Conservation (phyloP, 2,797 vertebrate genomes). For the Sternotherus odoratus region DNA sequence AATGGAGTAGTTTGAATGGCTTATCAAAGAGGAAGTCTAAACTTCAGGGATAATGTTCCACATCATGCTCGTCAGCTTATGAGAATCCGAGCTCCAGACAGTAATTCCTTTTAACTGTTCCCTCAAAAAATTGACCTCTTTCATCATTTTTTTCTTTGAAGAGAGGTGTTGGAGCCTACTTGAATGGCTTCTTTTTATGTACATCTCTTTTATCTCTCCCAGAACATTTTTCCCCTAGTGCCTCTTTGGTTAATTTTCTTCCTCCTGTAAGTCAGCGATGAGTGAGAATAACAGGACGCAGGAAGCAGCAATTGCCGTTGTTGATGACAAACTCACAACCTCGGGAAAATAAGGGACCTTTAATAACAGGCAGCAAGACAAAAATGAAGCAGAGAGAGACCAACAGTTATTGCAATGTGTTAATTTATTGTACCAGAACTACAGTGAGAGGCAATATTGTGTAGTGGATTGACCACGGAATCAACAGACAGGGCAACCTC, state of each 20-base stretch:
- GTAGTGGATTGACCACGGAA: background rate
- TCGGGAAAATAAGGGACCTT: background rate
- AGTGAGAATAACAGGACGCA: slow-evolving; percentile 42
- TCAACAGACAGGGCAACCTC: background rate
- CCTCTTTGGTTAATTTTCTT: slow-evolving; percentile 20
- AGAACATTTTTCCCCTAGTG: background rate
- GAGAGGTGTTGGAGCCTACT: slow-evolving; percentile 12
- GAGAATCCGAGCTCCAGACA: slow-evolving; percentile 30
- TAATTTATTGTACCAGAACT: slow-evolving; percentile 20
- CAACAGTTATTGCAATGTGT: background rate
- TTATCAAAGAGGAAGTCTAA: slow-evolving; percentile 16
- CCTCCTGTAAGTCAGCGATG: slow-evolving; percentile 45
- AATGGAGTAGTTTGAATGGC: background rate
- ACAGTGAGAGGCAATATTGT: background rate
- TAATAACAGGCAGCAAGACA: background rate
- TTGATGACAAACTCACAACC: slow-evolving; percentile 51
- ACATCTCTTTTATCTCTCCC: slow-evolving; percentile 37
- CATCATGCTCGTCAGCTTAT: background rate
- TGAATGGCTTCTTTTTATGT: slow-evolving; percentile 27
- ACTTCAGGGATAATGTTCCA: background rate
- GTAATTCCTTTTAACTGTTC: slow-evolving; percentile 26
- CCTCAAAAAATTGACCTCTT: slow-evolving; percentile 24
- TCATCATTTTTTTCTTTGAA: slow-evolving; percentile 57
- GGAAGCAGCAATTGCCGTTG: slow-evolving; percentile 28
- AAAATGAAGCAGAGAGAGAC: background rate